Conservation (phyloP, 2,888 invertebrate genomes). For the Drosophila subquinaria region DNA sequence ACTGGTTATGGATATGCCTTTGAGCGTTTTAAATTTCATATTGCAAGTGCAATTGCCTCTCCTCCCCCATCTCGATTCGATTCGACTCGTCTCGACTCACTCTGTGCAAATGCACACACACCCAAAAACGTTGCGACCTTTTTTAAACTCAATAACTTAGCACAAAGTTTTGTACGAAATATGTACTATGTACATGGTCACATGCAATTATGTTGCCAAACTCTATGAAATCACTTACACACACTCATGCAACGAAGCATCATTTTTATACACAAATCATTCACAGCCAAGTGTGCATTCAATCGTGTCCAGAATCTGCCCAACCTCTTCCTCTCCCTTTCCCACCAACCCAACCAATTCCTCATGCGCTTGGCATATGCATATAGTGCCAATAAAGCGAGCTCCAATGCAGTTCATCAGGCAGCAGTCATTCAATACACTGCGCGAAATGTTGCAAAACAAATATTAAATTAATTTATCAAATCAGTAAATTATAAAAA, state of each 20-base stretch:
- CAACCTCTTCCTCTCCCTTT: neutral
- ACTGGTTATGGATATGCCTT: slow-evolving; percentile 79
- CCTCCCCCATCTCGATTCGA: slow-evolving; percentile 1
- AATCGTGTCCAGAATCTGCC: slow-evolving; percentile 55
- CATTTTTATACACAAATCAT: slow-evolving; percentile 76
- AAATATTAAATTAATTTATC: neutral
- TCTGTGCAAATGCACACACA: slow-evolving; percentile 31
- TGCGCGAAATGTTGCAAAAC: slow-evolving; percentile 3
- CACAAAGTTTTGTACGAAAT: slow-evolving; percentile 37
- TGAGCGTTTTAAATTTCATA: slow-evolving; percentile 82
- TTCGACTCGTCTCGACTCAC: neutral
- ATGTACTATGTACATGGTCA: slow-evolving; percentile 45
- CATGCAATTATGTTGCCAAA: slow-evolving; percentile 76
- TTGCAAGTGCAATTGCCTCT: slow-evolving; percentile 70
- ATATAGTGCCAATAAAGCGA: slow-evolving; percentile 72
- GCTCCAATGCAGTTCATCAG: slow-evolving; percentile 60
- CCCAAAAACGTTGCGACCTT: slow-evolving; percentile 38
- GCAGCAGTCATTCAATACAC: slow-evolving; percentile 37
- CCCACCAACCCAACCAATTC: neutral
- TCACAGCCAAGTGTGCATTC: slow-evolving; percentile 76
- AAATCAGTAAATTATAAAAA: no score
- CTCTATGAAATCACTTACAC: slow-evolving; percentile 57
- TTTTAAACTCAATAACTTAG: slow-evolving; percentile 62
- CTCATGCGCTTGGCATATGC: slow-evolving; percentile 31
- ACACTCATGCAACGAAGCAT: slow-evolving; percentile 30